Percentiles rank a stretch among this genome's conserved stretches.
Evolutionary conservation across 2,797 vertebrate genomes (phyloP).

Genomic region (Malacoraja senta): DNA sequence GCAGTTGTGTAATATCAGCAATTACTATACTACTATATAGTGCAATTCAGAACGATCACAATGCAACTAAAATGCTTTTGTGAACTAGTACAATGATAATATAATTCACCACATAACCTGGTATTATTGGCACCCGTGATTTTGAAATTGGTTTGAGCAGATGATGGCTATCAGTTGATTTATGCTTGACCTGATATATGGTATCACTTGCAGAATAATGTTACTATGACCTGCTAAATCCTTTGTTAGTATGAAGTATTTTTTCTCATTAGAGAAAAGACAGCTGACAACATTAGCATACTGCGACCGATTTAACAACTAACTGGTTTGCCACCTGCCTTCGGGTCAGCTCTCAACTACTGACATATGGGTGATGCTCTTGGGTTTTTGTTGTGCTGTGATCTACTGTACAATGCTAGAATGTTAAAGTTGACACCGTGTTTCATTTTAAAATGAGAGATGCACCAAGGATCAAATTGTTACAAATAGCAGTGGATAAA

Average conservation of each 20-base stretch:
- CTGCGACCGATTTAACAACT: not conserved
- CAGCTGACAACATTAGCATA: constrained; percentile 13
- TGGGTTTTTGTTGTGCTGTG: not conserved
- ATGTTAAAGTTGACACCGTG: not conserved
- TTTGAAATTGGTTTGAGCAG: not conserved
- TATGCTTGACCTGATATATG: not conserved
- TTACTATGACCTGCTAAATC: not conserved
- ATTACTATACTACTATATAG: not conserved
- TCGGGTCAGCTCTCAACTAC: not conserved
- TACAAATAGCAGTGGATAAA: not conserved
- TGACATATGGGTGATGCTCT: not conserved
- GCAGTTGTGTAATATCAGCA: not conserved
- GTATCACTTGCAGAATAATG: not conserved
- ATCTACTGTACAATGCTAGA: not conserved
- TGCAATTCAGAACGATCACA: not conserved
- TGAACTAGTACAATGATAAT: not conserved
- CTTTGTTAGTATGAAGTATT: not conserved
- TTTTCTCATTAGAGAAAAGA: not conserved
- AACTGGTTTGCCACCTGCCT: not conserved
- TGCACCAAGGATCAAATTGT: not conserved
- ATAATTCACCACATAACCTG: not conserved
- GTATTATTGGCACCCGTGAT: not conserved
- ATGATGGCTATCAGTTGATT: not conserved
- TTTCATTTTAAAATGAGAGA: not conserved
- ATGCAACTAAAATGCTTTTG: not conserved